phyloP scores from a whole-genome alignment of 2,888 invertebrate genomes.

The Digitonthophagus gazella region DNA sequence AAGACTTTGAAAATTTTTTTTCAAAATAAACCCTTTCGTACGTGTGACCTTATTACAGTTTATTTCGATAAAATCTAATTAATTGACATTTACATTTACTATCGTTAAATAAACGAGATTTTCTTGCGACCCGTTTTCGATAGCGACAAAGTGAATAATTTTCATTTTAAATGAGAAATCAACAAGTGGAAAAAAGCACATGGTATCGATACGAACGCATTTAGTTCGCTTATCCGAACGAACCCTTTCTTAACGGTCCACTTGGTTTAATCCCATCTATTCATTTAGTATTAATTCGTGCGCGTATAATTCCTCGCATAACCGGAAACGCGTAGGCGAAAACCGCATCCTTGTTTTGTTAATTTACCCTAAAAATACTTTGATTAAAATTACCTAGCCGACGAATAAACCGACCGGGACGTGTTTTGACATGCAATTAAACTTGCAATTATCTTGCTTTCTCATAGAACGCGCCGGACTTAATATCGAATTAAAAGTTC shows the following conservation, averaged over 20 bases:
- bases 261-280: neutral
- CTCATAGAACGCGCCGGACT: neutral
- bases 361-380: neutral
- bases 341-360: neutral
- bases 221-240: neutral
- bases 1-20: no score
- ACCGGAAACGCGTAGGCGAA: neutral
- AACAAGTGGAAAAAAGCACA: neutral
- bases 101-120: neutral
- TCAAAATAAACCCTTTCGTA: no score
- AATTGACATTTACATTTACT: neutral
- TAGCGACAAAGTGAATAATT: no score
- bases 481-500: constrained; percentile 1
- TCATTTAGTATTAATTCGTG: neutral
- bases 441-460: constrained; percentile 4
- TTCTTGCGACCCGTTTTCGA: neutral
- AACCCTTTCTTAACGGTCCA: neutral
- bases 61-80: neutral
- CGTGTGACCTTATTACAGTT: no score
- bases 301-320: neutral
- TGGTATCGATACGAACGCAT: neutral
- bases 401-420: neutral
- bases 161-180: no score
- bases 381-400: neutral
- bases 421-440: neutral